Evolutionary conservation across 2,888 invertebrate species (phyloP).

Genomic region (Drosophila kuntzei): DNA sequence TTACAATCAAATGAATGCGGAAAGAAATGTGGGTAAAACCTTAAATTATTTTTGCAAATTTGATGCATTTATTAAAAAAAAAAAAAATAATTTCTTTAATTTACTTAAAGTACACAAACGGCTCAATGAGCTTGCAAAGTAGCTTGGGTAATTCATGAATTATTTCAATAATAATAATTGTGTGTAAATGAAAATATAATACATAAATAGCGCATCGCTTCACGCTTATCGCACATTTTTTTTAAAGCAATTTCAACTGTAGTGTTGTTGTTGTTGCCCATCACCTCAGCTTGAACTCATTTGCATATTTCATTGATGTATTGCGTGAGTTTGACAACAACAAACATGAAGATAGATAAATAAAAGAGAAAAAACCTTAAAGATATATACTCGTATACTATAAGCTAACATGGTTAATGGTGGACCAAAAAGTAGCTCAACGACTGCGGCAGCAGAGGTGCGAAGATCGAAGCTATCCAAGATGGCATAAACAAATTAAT

Average conservation of each 20-base stretch:
- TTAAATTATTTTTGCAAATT: neutral
- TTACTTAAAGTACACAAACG: neutral
- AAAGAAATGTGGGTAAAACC: conserved; percentile 9
- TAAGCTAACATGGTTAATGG: conserved; percentile 26
- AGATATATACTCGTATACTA: conserved; percentile 12
- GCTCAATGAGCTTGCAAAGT: neutral
- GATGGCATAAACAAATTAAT: conserved; percentile 76
- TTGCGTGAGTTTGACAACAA: conserved; percentile 36
- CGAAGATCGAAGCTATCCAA: conserved; percentile 25
- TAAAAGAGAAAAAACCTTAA: conserved; percentile 33
- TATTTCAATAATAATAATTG: conserved; percentile 9
- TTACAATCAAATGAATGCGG: conserved; percentile 8
- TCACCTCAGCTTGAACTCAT: conserved; percentile 49
- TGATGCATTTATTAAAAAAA: neutral
- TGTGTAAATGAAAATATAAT: neutral
- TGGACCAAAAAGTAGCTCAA: conserved; percentile 59
- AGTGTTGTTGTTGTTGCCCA: conserved; percentile 28
- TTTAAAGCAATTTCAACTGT: conserved; percentile 35
- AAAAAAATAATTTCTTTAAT: neutral
- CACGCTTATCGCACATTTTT: conserved; percentile 46
- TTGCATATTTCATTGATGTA: conserved; percentile 61
- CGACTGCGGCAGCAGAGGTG: conserved; percentile 5
- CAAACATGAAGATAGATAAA: conserved; percentile 23
- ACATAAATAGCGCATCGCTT: conserved; percentile 5
- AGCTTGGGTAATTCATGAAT: conserved; percentile 1